Base-by-base conservation (phyloP, 1,140 invertebrate genomes). In the Drosophila dunni region DNA sequence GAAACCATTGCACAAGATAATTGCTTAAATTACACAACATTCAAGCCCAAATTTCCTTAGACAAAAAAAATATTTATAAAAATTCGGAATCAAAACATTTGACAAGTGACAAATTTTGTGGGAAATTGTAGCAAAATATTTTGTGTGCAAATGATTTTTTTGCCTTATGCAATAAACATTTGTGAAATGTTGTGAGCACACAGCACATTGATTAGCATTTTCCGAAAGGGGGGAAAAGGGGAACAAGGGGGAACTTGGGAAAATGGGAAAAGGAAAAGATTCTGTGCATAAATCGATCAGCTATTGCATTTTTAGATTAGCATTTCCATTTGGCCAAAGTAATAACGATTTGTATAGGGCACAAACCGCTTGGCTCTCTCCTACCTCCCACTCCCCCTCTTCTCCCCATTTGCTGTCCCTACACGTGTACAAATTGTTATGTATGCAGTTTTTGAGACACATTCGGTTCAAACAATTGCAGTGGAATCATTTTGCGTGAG, bases 401-500 rank as follows among this genome's bases (percentile, higher is more conserved):
- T 13, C 3, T 56, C 17, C 3, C 34, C 33, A 7, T 56, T 5
- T 36, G n/a, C 6, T 13, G 10, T 10, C 8, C 17, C 17, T 45
- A 62, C 45, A 50, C 13, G 50, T 45, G 40, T 69, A 56, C n/a
- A 33, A 29, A 72, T 68, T 73, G 57, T 71, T 64, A 78, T 78
- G 57, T 58, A 76, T 76, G 45, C 51, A 60, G 53, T 65, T 64
- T 29, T 29, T 72, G 63, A 54, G 63, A 67, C 69, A 67, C 48
- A 72, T 72, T 51, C 64, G 40, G 46, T 60, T 61, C 57, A 65
- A 73, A 74, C 71, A 62, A 74, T 69, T 78, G 61, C 50, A 48
- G 34, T 57, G 48, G 40, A 74, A 77, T 50, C 63, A 76, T 83
- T 76, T 84, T 78, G 66, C 78, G 81, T 69, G 78, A 78, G 77